Percentiles rank a stretch among this genome's conserved stretches.
These are phyloP conservation scores for Lepidurus arcticus DNA, from an alignment of 1,140 invertebrate species.

Conservation along the genomic window DNA sequence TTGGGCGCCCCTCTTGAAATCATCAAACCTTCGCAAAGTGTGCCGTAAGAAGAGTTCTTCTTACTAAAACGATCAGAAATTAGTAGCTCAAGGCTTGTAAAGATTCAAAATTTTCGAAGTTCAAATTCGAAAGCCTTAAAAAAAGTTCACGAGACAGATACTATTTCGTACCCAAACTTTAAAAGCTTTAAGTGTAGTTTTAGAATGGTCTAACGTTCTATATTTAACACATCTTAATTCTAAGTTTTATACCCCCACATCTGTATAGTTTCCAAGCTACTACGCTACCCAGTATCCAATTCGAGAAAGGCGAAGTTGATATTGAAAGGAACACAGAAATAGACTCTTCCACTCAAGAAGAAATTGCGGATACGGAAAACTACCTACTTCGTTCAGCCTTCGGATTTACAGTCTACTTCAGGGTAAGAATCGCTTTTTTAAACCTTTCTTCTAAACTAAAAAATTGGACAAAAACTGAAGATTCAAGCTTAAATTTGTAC, in stretches of 20 bases:
- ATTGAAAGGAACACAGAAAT: not conserved
- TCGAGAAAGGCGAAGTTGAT: not conserved
- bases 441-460: not conserved
- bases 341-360: not conserved
- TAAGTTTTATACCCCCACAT: too few relatives aligned
- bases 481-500: too few relatives aligned
- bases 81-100: too few relatives aligned
- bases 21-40: slow-evolving; percentile 16
- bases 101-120: too few relatives aligned
- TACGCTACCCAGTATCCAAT: not conserved
- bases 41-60: not conserved
- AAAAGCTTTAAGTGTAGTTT: too few relatives aligned
- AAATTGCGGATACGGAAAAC: not conserved
- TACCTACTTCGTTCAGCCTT: not conserved
- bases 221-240: too few relatives aligned
- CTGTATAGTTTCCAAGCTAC: not conserved
- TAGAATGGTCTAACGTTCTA: too few relatives aligned
- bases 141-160: too few relatives aligned
- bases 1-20: not conserved
- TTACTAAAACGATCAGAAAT: not conserved
- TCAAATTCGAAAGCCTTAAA: too few relatives aligned
- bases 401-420: not conserved
- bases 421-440: not conserved
- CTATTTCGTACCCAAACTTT: too few relatives aligned
- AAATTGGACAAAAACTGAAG: too few relatives aligned